A percentile compares a stretch with the other conserved stretches of the same genome.
Conservation (phyloP, 1,140 invertebrate genomes). For the Elysia chlorotica region DNA sequence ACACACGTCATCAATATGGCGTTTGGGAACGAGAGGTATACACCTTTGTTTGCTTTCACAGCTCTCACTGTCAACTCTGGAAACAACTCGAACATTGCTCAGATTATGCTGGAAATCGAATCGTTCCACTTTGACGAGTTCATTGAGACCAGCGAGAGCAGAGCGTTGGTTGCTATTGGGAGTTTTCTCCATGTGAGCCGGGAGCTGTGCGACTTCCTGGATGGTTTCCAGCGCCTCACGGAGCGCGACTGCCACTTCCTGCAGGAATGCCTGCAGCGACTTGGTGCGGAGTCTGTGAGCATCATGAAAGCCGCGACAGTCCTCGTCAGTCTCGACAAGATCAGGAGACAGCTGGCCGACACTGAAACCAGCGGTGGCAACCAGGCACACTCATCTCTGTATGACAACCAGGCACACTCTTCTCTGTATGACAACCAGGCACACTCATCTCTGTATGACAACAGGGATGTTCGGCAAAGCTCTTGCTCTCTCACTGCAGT, state of each 20-base stretch:
- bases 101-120: conserved; percentile 6
- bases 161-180: conserved; percentile 8
- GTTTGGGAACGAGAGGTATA: not conserved
- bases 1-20: conserved; percentile 2
- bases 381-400: too few relatives aligned
- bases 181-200: conserved; percentile 14
- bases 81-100: not conserved
- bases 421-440: too few relatives aligned
- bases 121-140: conserved; percentile 5
- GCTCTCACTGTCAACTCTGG: not conserved
- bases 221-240: conserved; percentile 3
- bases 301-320: not conserved
- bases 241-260: conserved; percentile 7
- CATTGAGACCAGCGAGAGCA: not conserved
- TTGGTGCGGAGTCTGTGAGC: not conserved
- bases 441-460: too few relatives aligned
- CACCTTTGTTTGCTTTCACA: conserved; percentile 14
- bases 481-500: too few relatives aligned
- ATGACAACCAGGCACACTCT: too few relatives aligned
- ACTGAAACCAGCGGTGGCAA: not conserved
- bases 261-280: not conserved
- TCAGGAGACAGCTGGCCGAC: not conserved
- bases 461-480: too few relatives aligned
- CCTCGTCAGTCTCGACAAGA: not conserved
- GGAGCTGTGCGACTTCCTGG: conserved; percentile 14